Evolutionary conservation across 37 sponge, comb jelly and placozoan genomes (phyloP), one percentile per base, ranked within the genome.

Genomic region (Spongilla lacustris): DNA sequence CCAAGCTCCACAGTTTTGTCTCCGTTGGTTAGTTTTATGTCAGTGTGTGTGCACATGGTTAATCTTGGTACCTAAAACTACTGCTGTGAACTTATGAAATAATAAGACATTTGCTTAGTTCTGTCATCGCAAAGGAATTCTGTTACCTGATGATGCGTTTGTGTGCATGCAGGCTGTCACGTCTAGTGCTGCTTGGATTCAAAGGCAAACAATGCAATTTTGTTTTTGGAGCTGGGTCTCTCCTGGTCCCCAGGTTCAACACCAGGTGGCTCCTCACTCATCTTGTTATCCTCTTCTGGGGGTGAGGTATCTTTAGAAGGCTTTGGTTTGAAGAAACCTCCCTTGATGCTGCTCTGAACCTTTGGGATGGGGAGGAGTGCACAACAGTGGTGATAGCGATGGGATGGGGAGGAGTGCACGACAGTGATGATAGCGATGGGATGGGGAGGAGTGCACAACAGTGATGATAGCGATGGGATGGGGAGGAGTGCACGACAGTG

Each of bases 131-230:
- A n/a, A n/a, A n/a, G n/a, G n/a, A n/a, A n/a, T n/a, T n/a, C n/a
- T n/a, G n/a, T n/a, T n/a, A n/a, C n/a, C n/a, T n/a, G n/a, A n/a
- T n/a, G n/a, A n/a, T n/a, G n/a, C n/a, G n/a, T n/a, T n/a, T n/a
- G n/a, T 41, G 6, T 41, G 41, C 3, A 41, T 41, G 41, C 6
- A 41, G n/a, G 41, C 41, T 41, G 41, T 41, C n/a, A 6, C 41
- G 41, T 6, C 19, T 58, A 58, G 1, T 14, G 19, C 58, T 58
- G 58, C 11, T 58, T 72, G 73, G 81, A 36, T 37, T 67, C 66
- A 75, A 83, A 83, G 73, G 84, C 84, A 83, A 83, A 74, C 4
- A 1, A 2, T 10, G 84, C 74, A 8, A 83, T 74, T 74, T 83
- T 83, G 27, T 74, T 24, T 27, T 38, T 73, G 0, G 74, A 48